A percentile compares a stretch with the other conserved stretches of the same genome.
phyloP scores from a whole-genome alignment of 1,140 invertebrate species.

The Dendrolimus punctatus region DNA sequence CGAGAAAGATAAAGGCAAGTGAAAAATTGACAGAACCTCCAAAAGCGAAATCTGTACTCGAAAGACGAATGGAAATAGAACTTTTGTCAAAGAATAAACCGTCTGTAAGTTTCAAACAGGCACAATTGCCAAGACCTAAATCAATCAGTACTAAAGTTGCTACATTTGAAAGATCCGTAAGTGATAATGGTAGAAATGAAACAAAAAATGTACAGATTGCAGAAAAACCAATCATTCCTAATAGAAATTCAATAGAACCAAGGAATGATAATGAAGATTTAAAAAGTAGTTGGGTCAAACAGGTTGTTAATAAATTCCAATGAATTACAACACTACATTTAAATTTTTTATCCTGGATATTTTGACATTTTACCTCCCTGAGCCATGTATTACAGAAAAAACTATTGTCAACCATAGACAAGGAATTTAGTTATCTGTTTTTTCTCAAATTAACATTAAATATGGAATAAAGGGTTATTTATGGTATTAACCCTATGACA shows the following conservation, averaged over 20 bases:
- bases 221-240: conserved; percentile 33
- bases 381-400: no score
- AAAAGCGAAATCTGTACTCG: conserved; percentile 59
- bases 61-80: conserved; percentile 66
- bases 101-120: conserved; percentile 32
- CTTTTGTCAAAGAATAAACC: conserved; percentile 45
- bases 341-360: no score
- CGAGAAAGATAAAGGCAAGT: conserved; percentile 39
- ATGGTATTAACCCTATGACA: no score
- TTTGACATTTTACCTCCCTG: no score
- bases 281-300: conserved; percentile 68
- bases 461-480: no score
- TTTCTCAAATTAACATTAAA: no score
- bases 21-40: conserved; percentile 16
- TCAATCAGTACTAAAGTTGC: conserved; percentile 53
- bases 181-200: conserved; percentile 24
- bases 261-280: conserved; percentile 33
- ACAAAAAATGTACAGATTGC: conserved; percentile 16
- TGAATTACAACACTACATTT: conserved; percentile 47
- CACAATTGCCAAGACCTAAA: conserved; percentile 43
- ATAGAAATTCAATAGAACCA: conserved; percentile 26
- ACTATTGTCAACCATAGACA: no score
- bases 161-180: conserved; percentile 46
- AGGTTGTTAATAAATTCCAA: conserved; percentile 71
- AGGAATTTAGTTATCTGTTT: no score